Evolutionary conservation across 2,797 vertebrate species (phyloP), one percentile per base, ranked within the genome.

Genomic region (Scolopax rusticola): DNA sequence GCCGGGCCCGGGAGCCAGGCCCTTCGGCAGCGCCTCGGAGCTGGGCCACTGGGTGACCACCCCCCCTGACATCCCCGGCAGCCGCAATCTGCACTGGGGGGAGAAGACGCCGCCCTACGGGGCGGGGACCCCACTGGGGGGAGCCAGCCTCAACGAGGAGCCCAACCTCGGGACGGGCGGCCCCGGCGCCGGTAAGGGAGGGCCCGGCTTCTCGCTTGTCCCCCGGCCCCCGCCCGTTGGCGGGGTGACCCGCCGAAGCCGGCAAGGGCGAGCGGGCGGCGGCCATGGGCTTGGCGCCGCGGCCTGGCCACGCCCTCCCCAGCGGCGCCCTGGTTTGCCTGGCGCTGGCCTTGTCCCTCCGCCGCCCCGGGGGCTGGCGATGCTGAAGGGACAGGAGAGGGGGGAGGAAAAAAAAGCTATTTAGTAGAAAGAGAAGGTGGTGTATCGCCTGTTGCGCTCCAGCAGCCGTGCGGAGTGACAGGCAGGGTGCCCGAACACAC

Each of bases 1-100:
- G 43, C 97, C 95, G 27, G 97, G 98, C 93, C 70, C 97, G 25
- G 79, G 96, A 30, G 96, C 97, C 77, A 98, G 98, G 96, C 98
- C 98, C 92, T 99, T 98, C 79, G 98, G 98, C 94, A 97, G 98
- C 25, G 97, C 97, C 43, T 94, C 98, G 48, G 98, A 98, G 51
- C 98, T 98, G 81, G 97, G 98, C 77, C 98, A 98, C 75, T 99
- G 99, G 99, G 98, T 99, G 90, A 99, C 98, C 21, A 99, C 98
- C 38, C 99, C 99, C 25, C 99, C 99, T 4, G 99, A 99, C 96
- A 99, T 99, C 85, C 99, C 99, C 13, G 99, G 99, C 32, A 99
- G 99, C 98, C 98, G 99, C 85, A 99, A 99, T 97, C 98, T 99
- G 95, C 98, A 99, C 96, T 98, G 98, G 96, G 98, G 97, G 11